Evolutionary conservation across 2,888 invertebrate genomes (phyloP).

Genomic region (Gandaritis pyraliata): DNA sequence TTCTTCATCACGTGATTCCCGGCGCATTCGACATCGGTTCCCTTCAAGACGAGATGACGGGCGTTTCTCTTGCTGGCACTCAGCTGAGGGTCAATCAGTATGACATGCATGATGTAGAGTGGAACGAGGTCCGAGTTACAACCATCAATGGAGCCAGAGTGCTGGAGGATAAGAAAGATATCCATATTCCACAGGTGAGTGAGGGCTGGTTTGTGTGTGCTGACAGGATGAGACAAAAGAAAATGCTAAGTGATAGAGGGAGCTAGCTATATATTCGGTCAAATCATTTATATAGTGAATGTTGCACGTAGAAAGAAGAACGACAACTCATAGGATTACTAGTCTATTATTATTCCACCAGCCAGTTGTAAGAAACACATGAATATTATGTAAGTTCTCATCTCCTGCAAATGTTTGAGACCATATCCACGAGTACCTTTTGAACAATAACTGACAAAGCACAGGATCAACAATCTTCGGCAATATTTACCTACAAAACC

Average conservation of each 20-base stretch:
- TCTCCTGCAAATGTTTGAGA: too few species aligned
- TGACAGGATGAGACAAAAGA: neutral
- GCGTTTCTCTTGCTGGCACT: slow-evolving; percentile 94
- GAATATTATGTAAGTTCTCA: too few species aligned
- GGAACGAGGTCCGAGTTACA: slow-evolving; percentile 93
- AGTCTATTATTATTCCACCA: too few species aligned
- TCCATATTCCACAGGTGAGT: slow-evolving; percentile 91
- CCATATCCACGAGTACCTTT: neutral
- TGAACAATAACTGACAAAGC: neutral
- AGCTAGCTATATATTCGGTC: too few species aligned
- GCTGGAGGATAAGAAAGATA: slow-evolving; percentile 91
- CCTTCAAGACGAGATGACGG: slow-evolving; percentile 95
- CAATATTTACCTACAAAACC: too few species aligned
- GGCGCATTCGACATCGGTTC: slow-evolving; percentile 91
- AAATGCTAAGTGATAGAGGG: too few species aligned
- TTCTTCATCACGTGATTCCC: slow-evolving; percentile 94
- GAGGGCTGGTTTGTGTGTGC: neutral
- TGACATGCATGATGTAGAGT: slow-evolving; percentile 93
- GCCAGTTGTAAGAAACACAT: too few species aligned
- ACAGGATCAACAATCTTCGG: too few species aligned
- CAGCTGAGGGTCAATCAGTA: slow-evolving; percentile 94
- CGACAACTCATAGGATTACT: too few species aligned
- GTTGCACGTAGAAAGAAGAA: too few species aligned
- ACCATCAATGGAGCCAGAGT: slow-evolving; percentile 94
- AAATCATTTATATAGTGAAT: too few species aligned